A percentile compares a stretch with the other conserved stretches of the same genome.
Evolutionary conservation across 2,888 invertebrate species (phyloP).

Genomic region (Acleris literana): DNA sequence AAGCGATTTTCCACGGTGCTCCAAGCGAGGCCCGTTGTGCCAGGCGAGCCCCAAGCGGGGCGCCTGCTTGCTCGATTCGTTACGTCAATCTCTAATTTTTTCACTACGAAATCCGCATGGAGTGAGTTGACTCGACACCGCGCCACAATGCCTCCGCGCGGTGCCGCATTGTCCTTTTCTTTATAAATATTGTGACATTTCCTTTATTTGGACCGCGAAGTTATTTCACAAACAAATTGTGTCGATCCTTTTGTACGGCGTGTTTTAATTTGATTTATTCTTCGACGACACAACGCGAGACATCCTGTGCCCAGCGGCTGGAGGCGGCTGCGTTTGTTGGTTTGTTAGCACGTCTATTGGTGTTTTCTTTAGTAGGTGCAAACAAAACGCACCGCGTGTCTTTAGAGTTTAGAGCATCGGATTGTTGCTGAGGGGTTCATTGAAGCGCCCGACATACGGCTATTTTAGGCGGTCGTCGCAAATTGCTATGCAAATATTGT

Average conservation of each 20-base stretch:
- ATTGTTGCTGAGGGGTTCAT: slow-evolving; percentile 55
- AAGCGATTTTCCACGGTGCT: slow-evolving; percentile 80
- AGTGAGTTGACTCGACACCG: slow-evolving; percentile 80
- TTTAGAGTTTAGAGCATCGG: slow-evolving; percentile 50
- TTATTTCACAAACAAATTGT: slow-evolving; percentile 76
- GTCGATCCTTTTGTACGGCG: slow-evolving; percentile 75
- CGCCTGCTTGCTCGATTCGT: slow-evolving; percentile 75
- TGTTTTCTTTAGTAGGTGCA: slow-evolving; percentile 69
- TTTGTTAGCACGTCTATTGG: slow-evolving; percentile 77
- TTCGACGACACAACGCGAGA: slow-evolving; percentile 73
- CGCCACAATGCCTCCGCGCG: slow-evolving; percentile 71
- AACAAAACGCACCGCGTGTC: slow-evolving; percentile 66
- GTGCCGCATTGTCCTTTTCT: slow-evolving; percentile 77
- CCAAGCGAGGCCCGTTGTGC: slow-evolving; percentile 60
- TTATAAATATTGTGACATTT: slow-evolving; percentile 84
- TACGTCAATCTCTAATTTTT: slow-evolving; percentile 80
- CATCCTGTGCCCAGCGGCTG: slow-evolving; percentile 65
- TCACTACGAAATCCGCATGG: slow-evolving; percentile 76
- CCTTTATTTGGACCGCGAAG: slow-evolving; percentile 75
- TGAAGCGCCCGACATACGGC: slow-evolving; percentile 47
- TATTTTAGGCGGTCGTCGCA: slow-evolving; percentile 48
- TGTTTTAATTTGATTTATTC: slow-evolving; percentile 82
- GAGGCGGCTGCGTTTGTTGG: slow-evolving; percentile 72
- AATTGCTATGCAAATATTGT: slow-evolving; percentile 58
- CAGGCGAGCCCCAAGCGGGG: slow-evolving; percentile 65